Evolutionary conservation across 1,140 invertebrate species (phyloP), one percentile per base, ranked within the genome.

Genomic region (Lordiphosa collinella): DNA sequence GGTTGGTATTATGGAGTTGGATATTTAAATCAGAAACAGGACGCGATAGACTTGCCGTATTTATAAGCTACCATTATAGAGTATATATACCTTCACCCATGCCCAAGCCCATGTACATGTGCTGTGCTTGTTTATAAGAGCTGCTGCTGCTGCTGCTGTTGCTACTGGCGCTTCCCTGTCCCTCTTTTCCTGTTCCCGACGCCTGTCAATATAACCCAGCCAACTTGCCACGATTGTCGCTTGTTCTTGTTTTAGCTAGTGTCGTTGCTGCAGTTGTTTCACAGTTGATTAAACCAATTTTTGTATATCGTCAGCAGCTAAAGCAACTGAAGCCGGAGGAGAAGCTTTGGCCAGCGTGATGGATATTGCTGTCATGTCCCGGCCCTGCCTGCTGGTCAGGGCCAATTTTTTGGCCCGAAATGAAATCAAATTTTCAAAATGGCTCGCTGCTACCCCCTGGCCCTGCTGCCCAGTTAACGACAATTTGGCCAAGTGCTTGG

Each of bases 281-380:
- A 84, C 78, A 84, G 78, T 84, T 84, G 78, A 84, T 84, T 84
- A 84, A 84, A 84, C 78, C 78, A 84, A 84, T 84, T 84, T 80
- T 80, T 82, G 71, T 80, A 72, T 84, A 76, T 72, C 65, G 53
- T 70, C 67, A 68, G 34, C 18, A 78, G 73, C 58, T 70, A 52
- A 71, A 57, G 25, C 25, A 29, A 44, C 51, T 50, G 40, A 48
- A 38, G 62, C 40, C 31, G 59, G 36, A 38, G 60, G 32, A 44
- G 54, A 46, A 62, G 64, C 56, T 69, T 72, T 72, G 51, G 70
- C 50, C 56, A 18, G 38, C 63, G 76, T 82, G 76, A 82, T 84
- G 79, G 78, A 84, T 84, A 84, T 84, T 84, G 78, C 79, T 76
- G 71, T 70, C 67, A 78, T 84, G 78, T 70, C 54, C 58, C 46